These are phyloP conservation scores for Entomobrya multifasciata DNA, from an alignment of 2,888 invertebrate species.

Conservation along the genomic window DNA sequence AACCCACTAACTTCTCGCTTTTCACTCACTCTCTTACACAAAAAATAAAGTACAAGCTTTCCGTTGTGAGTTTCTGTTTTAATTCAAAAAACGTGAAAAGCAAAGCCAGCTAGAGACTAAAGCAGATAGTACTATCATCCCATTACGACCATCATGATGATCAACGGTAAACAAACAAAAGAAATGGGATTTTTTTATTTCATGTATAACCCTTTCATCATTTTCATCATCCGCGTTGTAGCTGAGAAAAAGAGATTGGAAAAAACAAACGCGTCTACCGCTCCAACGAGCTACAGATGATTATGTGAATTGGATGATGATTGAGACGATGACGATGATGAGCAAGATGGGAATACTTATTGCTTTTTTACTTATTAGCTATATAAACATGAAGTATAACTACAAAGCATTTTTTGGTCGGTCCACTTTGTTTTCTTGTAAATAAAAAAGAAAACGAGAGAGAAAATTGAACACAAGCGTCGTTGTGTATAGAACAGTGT, in stretches of 20 bases:
- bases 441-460: conserved; percentile 24
- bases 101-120: no score
- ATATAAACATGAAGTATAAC: conserved; percentile 8
- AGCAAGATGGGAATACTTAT: conserved; percentile 42
- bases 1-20: no score
- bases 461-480: not conserved
- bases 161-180: conserved; percentile 6
- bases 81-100: no score
- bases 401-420: conserved; percentile 5
- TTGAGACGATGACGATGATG: conserved; percentile 32
- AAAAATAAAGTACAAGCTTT: no score
- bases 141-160: not conserved
- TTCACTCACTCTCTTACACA: no score
- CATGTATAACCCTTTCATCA: conserved; percentile 4
- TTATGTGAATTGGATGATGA: conserved; percentile 31
- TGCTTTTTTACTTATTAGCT: conserved; percentile 44
- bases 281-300: not conserved
- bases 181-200: conserved; percentile 5
- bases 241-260: conserved; percentile 20
- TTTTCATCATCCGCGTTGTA: not conserved
- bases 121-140: no score
- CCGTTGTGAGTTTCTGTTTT: no score
- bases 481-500: not conserved
- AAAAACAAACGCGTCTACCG: not conserved
- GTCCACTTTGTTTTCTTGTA: conserved; percentile 24